Evolutionary conservation across 2,797 vertebrate species (phyloP).

Genomic region (Aplochiton taeniatus): DNA sequence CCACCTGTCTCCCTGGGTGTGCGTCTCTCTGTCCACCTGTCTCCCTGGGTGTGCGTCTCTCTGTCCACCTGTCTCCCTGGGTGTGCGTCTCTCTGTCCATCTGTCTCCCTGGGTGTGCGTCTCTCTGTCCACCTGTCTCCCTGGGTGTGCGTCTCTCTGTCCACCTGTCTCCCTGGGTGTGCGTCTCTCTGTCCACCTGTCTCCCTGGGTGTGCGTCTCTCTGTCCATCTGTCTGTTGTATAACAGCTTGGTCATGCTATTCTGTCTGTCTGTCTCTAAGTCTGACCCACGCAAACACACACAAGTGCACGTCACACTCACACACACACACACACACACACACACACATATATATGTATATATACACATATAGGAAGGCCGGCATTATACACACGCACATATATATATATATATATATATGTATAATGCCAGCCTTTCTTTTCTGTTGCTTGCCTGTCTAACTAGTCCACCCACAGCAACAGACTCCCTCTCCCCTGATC

Average conservation of each 20-base stretch:
- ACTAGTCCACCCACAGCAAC: not conserved
- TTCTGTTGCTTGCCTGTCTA: not conserved
- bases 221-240: constrained; percentile 33
- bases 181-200: not conserved
- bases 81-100: too few species aligned
- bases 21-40: not conserved
- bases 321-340: too few species aligned
- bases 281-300: too few species aligned
- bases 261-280: constrained; percentile 75
- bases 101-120: too few species aligned
- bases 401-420: too few species aligned
- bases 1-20: too few species aligned
- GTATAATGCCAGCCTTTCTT: not conserved
- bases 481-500: not conserved
- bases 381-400: too few species aligned
- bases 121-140: too few species aligned
- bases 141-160: constrained; percentile 83
- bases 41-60: too few species aligned
- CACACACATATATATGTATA: too few species aligned
- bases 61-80: constrained; percentile 32
- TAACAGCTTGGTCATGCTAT: constrained; percentile 80
- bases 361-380: too few species aligned
- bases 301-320: too few species aligned
- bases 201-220: constrained; percentile 29
- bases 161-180: constrained; percentile 73